phyloP scores from a whole-genome alignment of 2,113 vertebrate species.

The Sinocyclocheilus maitianheensis region DNA sequence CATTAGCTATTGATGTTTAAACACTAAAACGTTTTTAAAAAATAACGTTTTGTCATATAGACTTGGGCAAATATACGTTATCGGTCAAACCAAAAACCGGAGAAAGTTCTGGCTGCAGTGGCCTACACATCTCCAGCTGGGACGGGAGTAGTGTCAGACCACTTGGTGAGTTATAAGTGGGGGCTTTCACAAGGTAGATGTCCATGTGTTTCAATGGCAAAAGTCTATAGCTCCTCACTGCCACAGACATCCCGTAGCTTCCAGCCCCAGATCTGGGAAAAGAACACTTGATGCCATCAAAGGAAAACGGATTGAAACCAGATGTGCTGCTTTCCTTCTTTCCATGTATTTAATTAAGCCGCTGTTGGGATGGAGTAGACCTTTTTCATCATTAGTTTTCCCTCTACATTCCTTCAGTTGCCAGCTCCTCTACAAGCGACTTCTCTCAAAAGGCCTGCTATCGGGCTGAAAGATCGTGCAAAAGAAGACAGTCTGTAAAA shows the following conservation, averaged over 20 bases:
- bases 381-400: constrained; percentile 91
- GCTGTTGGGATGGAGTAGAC: constrained; percentile 81
- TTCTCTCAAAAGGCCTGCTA: constrained; percentile 17
- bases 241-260: constrained; percentile 87
- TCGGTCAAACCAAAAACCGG: neutral
- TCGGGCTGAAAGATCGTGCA: neutral
- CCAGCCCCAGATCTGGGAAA: constrained; percentile 91
- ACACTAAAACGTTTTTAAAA: neutral
- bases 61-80: neutral
- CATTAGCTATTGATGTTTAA: neutral
- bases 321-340: constrained; percentile 89
- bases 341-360: constrained; percentile 99
- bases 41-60: neutral
- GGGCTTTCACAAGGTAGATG: constrained; percentile 58
- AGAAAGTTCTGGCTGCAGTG: neutral
- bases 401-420: constrained; percentile 72
- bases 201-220: constrained; percentile 71
- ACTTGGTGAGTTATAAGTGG: constrained; percentile 53
- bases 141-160: constrained; percentile 33
- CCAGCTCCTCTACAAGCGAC: constrained; percentile 57
- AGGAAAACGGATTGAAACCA: constrained; percentile 95
- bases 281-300: constrained; percentile 99
- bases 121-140: neutral
- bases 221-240: constrained; percentile 79
- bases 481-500: constrained; percentile 26